These are phyloP conservation scores for Neuroscelio doddi DNA, from an alignment of 2,888 invertebrate species.

Conservation along the genomic window DNA sequence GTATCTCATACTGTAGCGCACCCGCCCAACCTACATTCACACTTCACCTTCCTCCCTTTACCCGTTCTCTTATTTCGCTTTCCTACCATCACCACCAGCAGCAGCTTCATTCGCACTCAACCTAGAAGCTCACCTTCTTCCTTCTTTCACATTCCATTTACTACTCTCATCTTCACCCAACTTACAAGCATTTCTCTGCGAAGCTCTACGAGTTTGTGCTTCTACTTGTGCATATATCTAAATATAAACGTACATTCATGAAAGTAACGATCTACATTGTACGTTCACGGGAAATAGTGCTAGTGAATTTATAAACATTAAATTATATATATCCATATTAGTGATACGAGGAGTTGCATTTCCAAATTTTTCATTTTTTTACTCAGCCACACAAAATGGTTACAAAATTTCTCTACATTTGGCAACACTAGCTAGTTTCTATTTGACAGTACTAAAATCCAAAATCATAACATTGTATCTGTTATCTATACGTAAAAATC, in stretches of 20 bases:
- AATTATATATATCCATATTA: too few relatives aligned
- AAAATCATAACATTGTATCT: too few relatives aligned
- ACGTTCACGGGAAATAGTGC: too few relatives aligned
- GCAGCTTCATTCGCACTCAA: conserved; percentile 9
- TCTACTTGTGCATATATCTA: conserved; percentile 9
- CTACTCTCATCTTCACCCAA: conserved; percentile 30
- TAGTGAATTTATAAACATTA: too few relatives aligned
- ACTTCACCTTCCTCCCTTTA: conserved; percentile 24
- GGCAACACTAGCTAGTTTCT: too few relatives aligned
- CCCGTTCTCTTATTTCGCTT: conserved; percentile 27
- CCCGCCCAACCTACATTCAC: conserved; percentile 7
- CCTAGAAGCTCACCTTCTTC: conserved; percentile 7
- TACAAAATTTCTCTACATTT: too few relatives aligned
- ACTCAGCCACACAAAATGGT: too few relatives aligned
- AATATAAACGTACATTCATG: conserved; percentile 11
- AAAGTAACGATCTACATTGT: conserved; percentile 15
- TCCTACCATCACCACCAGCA: conserved; percentile 8
- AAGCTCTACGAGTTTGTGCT: conserved; percentile 14
- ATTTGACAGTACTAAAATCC: too few relatives aligned
- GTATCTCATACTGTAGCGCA: conserved; percentile 34
- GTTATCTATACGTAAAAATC: too few relatives aligned
- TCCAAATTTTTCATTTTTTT: too few relatives aligned
- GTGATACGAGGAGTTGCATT: too few relatives aligned
- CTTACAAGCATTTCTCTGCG: conserved; percentile 19
- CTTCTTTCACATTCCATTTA: conserved; percentile 31